Evolutionary conservation across 2,113 vertebrate genomes (phyloP).

Genomic region (Nothocercus julius): DNA sequence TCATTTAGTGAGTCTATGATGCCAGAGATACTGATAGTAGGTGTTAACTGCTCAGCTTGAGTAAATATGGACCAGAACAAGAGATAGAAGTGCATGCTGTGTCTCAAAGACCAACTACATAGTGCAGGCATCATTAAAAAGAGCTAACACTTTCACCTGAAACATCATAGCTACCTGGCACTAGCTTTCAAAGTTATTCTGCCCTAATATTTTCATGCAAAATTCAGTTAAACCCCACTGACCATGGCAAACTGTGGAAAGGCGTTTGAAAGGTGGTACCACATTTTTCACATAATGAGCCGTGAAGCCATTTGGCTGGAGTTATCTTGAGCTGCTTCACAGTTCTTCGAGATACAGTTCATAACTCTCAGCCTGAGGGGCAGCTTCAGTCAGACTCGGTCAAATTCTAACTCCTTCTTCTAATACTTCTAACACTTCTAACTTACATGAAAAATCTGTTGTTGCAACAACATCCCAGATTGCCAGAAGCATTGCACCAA

Average conservation of each 20-base stretch:
- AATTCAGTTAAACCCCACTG: not conserved
- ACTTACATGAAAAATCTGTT: not conserved
- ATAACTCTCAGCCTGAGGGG: not conserved
- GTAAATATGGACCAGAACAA: not conserved
- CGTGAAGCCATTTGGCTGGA: not conserved
- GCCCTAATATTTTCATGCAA: not conserved
- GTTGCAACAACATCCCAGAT: not conserved
- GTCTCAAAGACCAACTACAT: not conserved
- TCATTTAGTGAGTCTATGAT: not conserved
- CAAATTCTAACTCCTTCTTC: not conserved
- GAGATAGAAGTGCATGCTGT: not conserved
- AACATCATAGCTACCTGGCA: not conserved
- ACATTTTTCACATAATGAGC: fast-evolving
- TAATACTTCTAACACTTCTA: no score
- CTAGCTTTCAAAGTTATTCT: not conserved
- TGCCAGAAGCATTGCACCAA: not conserved
- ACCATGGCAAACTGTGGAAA: not conserved
- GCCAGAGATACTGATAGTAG: not conserved
- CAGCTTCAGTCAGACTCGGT: not conserved
- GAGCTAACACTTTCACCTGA: not conserved
- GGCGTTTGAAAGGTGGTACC: not conserved
- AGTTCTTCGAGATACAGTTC: not conserved
- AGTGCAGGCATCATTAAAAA: not conserved
- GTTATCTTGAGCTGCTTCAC: not conserved
- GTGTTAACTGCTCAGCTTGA: not conserved